These are phyloP conservation scores for Odontamblyopus lacepedii DNA, from an alignment of 2,797 vertebrate species.

Conservation along the genomic window DNA sequence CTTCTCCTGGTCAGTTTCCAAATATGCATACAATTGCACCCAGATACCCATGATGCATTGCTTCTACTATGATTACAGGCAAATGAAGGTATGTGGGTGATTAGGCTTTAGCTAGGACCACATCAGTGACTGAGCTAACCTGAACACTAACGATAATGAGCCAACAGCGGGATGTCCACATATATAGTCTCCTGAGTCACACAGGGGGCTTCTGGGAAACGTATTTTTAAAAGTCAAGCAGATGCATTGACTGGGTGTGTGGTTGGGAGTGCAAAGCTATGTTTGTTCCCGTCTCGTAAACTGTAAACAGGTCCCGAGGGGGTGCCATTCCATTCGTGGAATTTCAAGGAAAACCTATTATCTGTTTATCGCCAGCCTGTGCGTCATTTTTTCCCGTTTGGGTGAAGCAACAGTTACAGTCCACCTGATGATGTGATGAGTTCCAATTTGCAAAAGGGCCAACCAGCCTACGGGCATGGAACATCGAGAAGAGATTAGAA, in stretches of 20 bases:
- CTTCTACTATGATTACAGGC: conserved; percentile 36
- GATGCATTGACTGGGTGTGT: conserved; percentile 60
- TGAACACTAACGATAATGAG: conserved; percentile 68
- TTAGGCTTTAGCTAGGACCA: conserved; percentile 63
- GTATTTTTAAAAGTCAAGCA: conserved; percentile 69
- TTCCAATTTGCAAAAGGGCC: conserved; percentile 49
- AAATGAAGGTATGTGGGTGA: conserved; percentile 60
- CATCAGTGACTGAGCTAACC: conserved; percentile 66
- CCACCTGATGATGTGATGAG: conserved; percentile 69
- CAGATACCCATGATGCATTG: conserved; percentile 33
- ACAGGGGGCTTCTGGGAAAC: conserved; percentile 73
- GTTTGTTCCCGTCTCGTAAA: conserved; percentile 65
- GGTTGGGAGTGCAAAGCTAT: conserved; percentile 45
- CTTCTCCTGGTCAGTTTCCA: conserved; percentile 30
- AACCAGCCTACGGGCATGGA: conserved; percentile 30
- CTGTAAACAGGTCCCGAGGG: conserved; percentile 63
- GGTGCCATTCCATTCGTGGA: conserved; percentile 55
- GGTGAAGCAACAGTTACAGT: conserved; percentile 59
- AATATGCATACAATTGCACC: conserved; percentile 24
- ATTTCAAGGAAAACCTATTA: conserved; percentile 77
- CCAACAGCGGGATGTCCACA: conserved; percentile 58
- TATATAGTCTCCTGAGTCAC: conserved; percentile 65
- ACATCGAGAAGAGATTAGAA: conserved; percentile 4
- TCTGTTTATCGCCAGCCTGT: conserved; percentile 72
- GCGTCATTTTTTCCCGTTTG: conserved; percentile 72